Conservation (phyloP, 2,113 vertebrate genomes). For the Oryzias javanicus region DNA sequence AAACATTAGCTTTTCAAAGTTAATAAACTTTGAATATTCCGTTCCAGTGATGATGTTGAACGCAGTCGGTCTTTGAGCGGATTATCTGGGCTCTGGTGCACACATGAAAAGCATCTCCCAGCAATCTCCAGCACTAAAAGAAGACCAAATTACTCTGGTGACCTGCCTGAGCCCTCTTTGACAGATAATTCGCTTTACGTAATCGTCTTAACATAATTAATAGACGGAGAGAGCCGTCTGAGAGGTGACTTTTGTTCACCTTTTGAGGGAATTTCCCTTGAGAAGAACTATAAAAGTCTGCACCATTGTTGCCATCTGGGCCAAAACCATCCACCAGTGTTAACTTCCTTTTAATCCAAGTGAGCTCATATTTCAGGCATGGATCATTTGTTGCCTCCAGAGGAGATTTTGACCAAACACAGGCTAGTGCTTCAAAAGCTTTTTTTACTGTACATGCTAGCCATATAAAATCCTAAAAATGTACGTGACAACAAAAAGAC, state of each 20-base stretch:
- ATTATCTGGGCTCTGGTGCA: conserved; percentile 29
- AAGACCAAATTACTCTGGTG: conserved; percentile 47
- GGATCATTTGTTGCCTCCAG: conserved; percentile 20
- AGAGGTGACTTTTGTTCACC: conserved; percentile 68
- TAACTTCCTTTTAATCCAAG: conserved; percentile 26
- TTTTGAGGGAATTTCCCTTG: conserved; percentile 57
- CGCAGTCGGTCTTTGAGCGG: neutral
- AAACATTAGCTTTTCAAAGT: neutral
- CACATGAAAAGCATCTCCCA: conserved; percentile 38
- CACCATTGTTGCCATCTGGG: conserved; percentile 28
- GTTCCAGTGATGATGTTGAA: conserved; percentile 5
- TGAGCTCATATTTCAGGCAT: conserved; percentile 46
- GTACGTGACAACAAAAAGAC: no score
- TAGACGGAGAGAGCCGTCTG: conserved; percentile 48
- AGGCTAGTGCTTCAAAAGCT: neutral
- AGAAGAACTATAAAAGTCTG: conserved; percentile 56
- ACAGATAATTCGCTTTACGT: conserved; percentile 63
- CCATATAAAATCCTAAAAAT: no score
- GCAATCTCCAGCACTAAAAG: conserved; percentile 32
- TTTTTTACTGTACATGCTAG: no score
- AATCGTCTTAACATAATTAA: conserved; percentile 72
- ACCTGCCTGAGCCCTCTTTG: conserved; percentile 39
- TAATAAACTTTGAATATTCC: conserved; percentile 11
- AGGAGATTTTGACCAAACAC: conserved; percentile 3
- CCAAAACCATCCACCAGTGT: neutral